phyloP scores from a whole-genome alignment of 2,888 invertebrate genomes.

The Phortica okadai region DNA sequence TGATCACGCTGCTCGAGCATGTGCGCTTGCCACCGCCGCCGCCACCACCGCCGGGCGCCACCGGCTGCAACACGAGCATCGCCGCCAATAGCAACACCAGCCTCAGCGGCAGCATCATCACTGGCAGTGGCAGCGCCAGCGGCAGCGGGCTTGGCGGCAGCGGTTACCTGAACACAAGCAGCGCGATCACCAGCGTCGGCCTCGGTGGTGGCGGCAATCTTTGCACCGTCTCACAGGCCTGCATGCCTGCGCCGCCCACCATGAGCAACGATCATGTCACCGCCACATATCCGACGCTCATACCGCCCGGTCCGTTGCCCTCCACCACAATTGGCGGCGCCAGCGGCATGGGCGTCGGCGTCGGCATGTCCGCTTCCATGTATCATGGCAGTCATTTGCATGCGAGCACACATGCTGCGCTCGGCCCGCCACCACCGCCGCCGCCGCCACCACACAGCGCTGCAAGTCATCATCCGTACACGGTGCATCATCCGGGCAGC shows the following conservation, averaged over 20 bases:
- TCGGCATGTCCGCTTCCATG: constrained; percentile 42
- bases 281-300: constrained; percentile 49
- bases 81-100: constrained; percentile 40
- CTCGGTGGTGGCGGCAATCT: constrained; percentile 30
- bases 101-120: not conserved
- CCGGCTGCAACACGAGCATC: constrained; percentile 38
- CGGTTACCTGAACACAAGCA: constrained; percentile 41
- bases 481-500: constrained; percentile 71
- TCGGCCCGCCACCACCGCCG: constrained; percentile 48
- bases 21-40: constrained; percentile 84
- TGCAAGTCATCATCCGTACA: constrained; percentile 69
- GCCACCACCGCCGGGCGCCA: constrained; percentile 31
- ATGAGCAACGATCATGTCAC: constrained; percentile 44
- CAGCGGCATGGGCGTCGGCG: constrained; percentile 34
- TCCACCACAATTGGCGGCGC: constrained; percentile 47
- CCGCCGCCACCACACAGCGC: constrained; percentile 58
- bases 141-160: constrained; percentile 39
- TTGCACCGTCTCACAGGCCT: not conserved
- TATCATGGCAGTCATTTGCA: constrained; percentile 47
- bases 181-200: constrained; percentile 29
- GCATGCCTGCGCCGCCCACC: constrained; percentile 33
- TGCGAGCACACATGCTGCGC: constrained; percentile 45
- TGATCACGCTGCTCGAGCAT: constrained; percentile 93
- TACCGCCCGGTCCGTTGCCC: constrained; percentile 57
- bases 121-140: constrained; percentile 41